phyloP scores from a whole-genome alignment of 1,140 invertebrate genomes.

The Bombus confusus region DNA sequence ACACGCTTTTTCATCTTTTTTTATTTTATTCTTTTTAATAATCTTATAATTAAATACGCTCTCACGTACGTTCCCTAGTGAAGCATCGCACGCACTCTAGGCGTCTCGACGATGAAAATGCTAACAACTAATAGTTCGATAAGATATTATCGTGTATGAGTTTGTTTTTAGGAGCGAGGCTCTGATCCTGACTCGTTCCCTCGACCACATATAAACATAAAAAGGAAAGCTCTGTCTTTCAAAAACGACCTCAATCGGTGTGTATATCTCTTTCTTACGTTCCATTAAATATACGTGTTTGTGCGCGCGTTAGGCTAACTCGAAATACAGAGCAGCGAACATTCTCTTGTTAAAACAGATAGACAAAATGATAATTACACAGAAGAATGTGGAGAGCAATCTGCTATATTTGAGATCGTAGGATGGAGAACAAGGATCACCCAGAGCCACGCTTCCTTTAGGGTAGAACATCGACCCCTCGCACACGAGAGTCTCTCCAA shows the following conservation, averaged over 20 bases:
- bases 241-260: not conserved
- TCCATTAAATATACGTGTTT: not conserved
- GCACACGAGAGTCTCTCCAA: constrained; percentile 65
- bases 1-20: constrained; percentile 45
- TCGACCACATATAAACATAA: not conserved
- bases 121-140: constrained; percentile 70
- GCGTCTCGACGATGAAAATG: constrained; percentile 71
- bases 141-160: constrained; percentile 62
- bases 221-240: not conserved
- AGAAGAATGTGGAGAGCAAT: constrained; percentile 17
- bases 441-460: constrained; percentile 45
- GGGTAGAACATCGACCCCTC: constrained; percentile 60
- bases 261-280: not conserved
- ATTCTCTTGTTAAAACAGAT: not conserved
- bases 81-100: constrained; percentile 71
- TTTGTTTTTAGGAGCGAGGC: constrained; percentile 39
- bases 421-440: constrained; percentile 2
- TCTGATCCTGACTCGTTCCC: not conserved
- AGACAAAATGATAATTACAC: constrained; percentile 8
- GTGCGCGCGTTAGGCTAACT: constrained; percentile 56
- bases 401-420: constrained; percentile 6
- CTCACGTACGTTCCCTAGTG: constrained; percentile 64
- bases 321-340: constrained; percentile 13
- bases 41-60: constrained; percentile 63
- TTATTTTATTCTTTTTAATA: constrained; percentile 34